A percentile compares a stretch with the other conserved stretches of the same genome.
Conservation (phyloP, 92 coral and sea anemone species). For the Galaxea fascicularis region DNA sequence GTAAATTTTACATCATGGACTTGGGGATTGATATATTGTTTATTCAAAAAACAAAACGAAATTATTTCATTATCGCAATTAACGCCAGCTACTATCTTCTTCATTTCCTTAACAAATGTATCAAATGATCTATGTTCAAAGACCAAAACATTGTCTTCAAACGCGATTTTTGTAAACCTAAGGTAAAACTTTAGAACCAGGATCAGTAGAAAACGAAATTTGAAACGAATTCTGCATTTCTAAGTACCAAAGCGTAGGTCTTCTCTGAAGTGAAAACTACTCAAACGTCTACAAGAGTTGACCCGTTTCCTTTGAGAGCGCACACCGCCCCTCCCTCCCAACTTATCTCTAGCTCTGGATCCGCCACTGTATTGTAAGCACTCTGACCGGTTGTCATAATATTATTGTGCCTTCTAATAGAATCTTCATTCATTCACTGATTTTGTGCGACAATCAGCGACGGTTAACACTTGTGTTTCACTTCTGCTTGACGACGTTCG, state of each 20-base stretch:
- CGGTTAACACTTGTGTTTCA: too few species aligned
- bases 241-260: neutral
- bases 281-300: neutral
- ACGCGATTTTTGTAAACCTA: neutral
- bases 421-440: too few species aligned
- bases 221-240: neutral
- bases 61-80: neutral
- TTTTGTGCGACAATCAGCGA: too few species aligned
- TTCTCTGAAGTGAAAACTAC: neutral
- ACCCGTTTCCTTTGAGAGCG: too few species aligned
- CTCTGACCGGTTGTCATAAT: too few species aligned
- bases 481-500: too few species aligned
- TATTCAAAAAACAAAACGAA: neutral
- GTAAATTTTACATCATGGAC: neutral
- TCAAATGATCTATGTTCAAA: neutral
- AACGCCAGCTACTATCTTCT: neutral
- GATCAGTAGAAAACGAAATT: neutral
- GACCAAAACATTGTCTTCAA: neutral
- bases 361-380: too few species aligned
- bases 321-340: too few species aligned
- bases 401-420: too few species aligned
- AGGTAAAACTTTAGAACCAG: neutral
- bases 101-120: neutral
- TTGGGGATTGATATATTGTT: neutral
- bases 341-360: too few species aligned